phyloP scores from a whole-genome alignment of 2,113 vertebrate genomes.

The rat (Rattus norvegicus) region GRCr8 NC_086020.1:43102501-43103000 shows the following conservation, averaged over 20 bases:
- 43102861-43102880: conserved; percentile 39
- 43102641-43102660: conserved; percentile 36
- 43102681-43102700: background rate
- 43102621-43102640: conserved; percentile 55
- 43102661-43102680: conserved; percentile 53
- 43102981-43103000: conserved; percentile 32
- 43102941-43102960: conserved; percentile 40
- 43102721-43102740: background rate
- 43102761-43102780: too few relatives aligned
- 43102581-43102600: conserved; percentile 21
- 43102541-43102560: conserved; percentile 12
- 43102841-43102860: background rate
- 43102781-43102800: too few relatives aligned
- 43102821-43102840: conserved; percentile 53
- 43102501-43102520: conserved; percentile 9
- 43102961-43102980: conserved; percentile 43
- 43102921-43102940: conserved; percentile 58
- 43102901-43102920: conserved; percentile 20
- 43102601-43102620: conserved; percentile 10
- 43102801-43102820: conserved; percentile 11
- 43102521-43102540: background rate
- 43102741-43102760: too few relatives aligned
- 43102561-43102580: conserved; percentile 41
- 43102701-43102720: conserved; percentile 36
- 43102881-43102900: conserved; percentile 30